These are phyloP conservation scores for Ameiurus melas DNA, from an alignment of 2,113 vertebrate genomes.

Conservation along the genomic window DNA sequence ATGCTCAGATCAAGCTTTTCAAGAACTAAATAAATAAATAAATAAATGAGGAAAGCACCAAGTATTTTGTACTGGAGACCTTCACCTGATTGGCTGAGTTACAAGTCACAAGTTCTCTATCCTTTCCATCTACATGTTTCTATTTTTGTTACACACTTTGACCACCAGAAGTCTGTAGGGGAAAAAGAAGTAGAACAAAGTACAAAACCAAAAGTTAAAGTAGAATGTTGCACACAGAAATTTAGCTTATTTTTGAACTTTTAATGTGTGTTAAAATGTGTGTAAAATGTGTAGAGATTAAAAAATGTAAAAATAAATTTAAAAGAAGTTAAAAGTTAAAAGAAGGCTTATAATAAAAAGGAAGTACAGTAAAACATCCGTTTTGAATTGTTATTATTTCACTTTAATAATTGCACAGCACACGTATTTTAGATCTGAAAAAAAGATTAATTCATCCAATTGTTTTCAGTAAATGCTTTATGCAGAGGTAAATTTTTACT, in stretches of 20 bases:
- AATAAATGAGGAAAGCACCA: not conserved
- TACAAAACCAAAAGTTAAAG: not conserved
- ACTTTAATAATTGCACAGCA: not conserved
- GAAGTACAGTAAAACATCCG: not conserved
- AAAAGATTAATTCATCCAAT: not conserved
- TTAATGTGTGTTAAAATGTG: too few species aligned
- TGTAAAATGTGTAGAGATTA: too few species aligned
- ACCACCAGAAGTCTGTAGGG: not conserved
- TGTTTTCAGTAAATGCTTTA: not conserved
- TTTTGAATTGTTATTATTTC: not conserved
- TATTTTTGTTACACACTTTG: not conserved
- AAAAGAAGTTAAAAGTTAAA: too few species aligned
- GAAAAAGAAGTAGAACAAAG: not conserved
- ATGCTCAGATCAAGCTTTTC: too few species aligned
- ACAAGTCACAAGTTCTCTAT: not conserved
- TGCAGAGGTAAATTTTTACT: not conserved
- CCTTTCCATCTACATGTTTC: not conserved
- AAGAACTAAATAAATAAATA: too few species aligned
- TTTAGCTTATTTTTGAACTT: not conserved
- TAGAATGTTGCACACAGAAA: not conserved
- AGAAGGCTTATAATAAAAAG: not conserved
- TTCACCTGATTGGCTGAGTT: not conserved
- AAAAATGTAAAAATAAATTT: too few species aligned
- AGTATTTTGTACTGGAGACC: not conserved
- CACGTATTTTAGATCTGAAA: not conserved